These are phyloP conservation scores for Sebastes wilsoni DNA, from an alignment of 2,797 vertebrate genomes.

Conservation along the genomic window DNA sequence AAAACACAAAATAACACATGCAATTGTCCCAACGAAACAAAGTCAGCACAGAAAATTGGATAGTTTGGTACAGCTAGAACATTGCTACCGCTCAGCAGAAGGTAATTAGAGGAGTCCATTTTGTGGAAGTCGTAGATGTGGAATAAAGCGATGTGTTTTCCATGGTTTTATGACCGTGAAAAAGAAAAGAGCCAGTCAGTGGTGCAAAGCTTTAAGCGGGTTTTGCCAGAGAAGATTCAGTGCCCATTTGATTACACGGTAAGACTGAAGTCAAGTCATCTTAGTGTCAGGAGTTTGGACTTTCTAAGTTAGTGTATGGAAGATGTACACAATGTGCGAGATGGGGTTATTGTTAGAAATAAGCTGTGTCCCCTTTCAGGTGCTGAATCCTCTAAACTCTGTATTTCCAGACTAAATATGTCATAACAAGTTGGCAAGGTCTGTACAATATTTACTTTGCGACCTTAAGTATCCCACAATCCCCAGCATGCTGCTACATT, in stretches of 20 bases:
- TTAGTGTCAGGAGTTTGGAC: background rate
- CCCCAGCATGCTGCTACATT: background rate
- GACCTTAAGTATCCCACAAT: background rate
- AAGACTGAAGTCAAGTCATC: background rate
- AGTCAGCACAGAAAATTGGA: background rate
- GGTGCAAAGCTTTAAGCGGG: background rate
- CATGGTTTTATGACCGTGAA: background rate
- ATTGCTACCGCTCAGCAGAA: background rate
- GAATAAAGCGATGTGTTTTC: background rate
- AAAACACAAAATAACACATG: background rate
- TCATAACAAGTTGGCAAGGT: constrained; percentile 12
- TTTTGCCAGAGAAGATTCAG: background rate
- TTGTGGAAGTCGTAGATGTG: background rate
- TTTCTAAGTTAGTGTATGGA: background rate
- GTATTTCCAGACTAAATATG: constrained; percentile 35
- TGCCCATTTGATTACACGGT: background rate
- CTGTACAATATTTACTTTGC: background rate
- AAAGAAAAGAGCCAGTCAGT: background rate
- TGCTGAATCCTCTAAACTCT: background rate
- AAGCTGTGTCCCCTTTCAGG: background rate
- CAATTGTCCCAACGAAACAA: background rate
- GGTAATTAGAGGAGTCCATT: background rate
- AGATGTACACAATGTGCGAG: background rate
- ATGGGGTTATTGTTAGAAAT: background rate
- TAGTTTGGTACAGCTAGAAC: background rate